Evolutionary conservation across 2,797 vertebrate genomes (phyloP).

Genomic region (Cynodonichthys magdalenae): DNA sequence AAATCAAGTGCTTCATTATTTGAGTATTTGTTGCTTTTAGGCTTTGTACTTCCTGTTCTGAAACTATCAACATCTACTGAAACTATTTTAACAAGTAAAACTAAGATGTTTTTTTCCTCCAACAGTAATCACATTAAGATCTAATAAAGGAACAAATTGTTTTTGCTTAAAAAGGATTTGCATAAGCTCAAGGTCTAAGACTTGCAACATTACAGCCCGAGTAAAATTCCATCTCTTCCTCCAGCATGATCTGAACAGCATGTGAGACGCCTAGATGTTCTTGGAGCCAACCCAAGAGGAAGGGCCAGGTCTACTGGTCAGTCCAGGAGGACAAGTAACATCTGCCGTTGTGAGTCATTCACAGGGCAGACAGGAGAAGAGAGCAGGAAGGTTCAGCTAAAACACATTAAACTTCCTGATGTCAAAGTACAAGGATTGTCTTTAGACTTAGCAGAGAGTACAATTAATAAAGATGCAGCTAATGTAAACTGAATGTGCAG

Average conservation of each 20-base stretch:
- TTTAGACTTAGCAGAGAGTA: constrained; percentile 45
- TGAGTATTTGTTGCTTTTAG: background rate
- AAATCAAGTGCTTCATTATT: constrained; percentile 20
- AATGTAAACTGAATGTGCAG: constrained; percentile 42
- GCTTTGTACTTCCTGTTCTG: background rate
- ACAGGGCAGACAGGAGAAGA: constrained; percentile 23
- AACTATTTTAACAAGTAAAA: background rate
- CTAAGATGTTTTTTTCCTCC: constrained; percentile 16
- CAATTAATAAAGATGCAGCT: constrained; percentile 46
- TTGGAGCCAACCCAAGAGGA: constrained; percentile 57
- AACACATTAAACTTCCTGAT: constrained; percentile 41
- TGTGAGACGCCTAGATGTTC: constrained; percentile 37
- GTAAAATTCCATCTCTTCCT: constrained; percentile 29
- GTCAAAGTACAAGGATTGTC: constrained; percentile 50
- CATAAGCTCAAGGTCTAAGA: constrained; percentile 17
- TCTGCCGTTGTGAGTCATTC: constrained; percentile 52
- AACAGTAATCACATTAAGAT: constrained; percentile 18
- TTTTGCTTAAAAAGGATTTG: background rate
- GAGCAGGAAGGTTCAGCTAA: constrained; percentile 32
- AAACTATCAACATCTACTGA: constrained; percentile 3
- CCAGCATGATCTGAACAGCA: constrained; percentile 35
- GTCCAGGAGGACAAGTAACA: constrained; percentile 65
- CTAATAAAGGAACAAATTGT: background rate
- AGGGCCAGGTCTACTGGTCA: constrained; percentile 58
- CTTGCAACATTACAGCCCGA: constrained; percentile 11